Conservation (phyloP, 2,113 vertebrate genomes). For the Mustelus asterias region DNA sequence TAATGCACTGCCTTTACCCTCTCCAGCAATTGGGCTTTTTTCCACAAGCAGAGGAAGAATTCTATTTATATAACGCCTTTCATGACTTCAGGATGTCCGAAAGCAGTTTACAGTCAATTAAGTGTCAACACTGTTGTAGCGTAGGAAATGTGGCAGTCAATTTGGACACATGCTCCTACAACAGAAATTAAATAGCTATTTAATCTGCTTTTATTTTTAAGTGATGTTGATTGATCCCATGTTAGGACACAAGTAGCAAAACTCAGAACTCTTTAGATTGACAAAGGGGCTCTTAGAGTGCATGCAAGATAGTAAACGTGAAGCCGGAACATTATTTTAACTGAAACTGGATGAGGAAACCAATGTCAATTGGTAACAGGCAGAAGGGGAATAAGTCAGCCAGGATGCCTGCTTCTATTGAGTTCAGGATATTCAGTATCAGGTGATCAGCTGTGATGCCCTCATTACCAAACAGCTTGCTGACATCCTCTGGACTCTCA, state of each 20-base stretch:
- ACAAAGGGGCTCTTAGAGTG: not conserved
- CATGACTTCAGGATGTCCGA: not conserved
- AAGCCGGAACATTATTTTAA: not conserved
- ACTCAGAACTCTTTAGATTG: not conserved
- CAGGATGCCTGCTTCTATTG: not conserved
- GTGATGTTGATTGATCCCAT: not conserved
- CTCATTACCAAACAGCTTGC: not conserved
- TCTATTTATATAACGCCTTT: not conserved
- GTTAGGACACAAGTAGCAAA: not conserved
- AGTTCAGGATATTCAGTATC: not conserved
- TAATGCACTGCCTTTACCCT: not conserved
- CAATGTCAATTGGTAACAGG: not conserved
- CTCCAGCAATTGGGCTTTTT: not conserved
- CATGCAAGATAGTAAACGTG: not conserved
- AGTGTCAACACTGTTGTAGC: not conserved
- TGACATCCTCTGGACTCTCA: not conserved
- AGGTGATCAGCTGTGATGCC: not conserved
- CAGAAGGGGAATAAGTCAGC: not conserved
- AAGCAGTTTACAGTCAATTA: not conserved
- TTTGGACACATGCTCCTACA: not conserved
- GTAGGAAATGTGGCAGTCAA: not conserved
- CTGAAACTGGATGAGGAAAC: not conserved
- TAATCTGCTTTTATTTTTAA: not conserved
- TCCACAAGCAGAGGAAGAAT: not conserved
- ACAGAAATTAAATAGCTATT: not conserved